Evolutionary conservation across 2,797 vertebrate genomes (phyloP).

Genomic region (Tragelaphus eurycerus): DNA sequence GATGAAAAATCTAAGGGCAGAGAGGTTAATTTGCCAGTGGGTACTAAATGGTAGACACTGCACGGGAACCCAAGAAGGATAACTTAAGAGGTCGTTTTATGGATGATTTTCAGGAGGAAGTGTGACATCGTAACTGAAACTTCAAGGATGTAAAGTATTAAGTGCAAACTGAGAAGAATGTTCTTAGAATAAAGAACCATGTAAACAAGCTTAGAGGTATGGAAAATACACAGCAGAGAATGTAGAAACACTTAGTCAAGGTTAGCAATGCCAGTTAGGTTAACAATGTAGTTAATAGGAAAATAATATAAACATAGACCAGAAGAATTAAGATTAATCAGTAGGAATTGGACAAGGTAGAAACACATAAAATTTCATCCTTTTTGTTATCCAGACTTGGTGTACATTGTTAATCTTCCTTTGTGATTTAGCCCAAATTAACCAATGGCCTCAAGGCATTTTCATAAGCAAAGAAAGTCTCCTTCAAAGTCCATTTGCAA

Average conservation of each 20-base stretch:
- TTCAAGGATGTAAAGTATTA: not conserved
- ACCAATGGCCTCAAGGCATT: not conserved
- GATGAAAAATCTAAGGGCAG: not conserved
- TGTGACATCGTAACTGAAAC: not conserved
- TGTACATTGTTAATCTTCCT: not conserved
- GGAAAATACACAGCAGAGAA: not conserved
- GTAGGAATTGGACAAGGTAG: not conserved
- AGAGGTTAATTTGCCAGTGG: not conserved
- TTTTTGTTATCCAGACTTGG: not conserved
- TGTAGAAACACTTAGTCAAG: not conserved
- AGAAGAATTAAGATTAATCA: constrained; percentile 17
- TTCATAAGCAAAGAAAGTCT: not conserved
- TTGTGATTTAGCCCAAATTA: not conserved
- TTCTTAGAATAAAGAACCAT: not conserved
- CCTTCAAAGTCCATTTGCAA: not conserved
- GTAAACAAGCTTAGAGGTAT: not conserved
- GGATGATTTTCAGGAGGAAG: not conserved
- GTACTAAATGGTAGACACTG: not conserved
- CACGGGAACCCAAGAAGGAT: not conserved
- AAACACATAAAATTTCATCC: not conserved
- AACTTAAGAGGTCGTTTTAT: not conserved
- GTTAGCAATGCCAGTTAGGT: not conserved
- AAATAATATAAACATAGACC: not conserved
- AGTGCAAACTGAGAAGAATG: not conserved
- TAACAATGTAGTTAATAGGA: not conserved